Base-by-base conservation (phyloP, 2,113 vertebrate genomes). In the Pionites leucogaster region DNA sequence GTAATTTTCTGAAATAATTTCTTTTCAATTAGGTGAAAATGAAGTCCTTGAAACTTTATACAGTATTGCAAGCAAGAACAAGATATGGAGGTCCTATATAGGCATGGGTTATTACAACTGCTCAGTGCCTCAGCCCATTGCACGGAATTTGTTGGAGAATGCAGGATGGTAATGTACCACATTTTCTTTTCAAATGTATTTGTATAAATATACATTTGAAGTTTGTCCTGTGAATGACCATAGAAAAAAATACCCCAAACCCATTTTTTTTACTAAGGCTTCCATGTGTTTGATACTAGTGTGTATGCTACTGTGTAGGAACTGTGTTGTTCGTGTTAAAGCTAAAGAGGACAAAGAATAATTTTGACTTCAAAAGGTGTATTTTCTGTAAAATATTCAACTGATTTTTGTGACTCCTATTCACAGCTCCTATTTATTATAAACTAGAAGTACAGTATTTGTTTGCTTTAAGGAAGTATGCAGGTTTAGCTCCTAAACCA, bases 51-150 rank as follows among this genome's bases (percentile, higher is more conserved):
- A 98, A 76, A 97, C 97, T 20, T 97, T 99, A 3, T 97, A 98
- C 88, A 98, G 97, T 92, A 99, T 99, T 92, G 99, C 99, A 88
- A 98, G 97, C 86, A 98, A 98, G 97, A 99, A 99, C 98, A 98
- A 99, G 97, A 96, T 99, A 20, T 99, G 99, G 99, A 97, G 99
- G 44, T 99, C 99, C 8, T 99, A 99, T 47, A 99, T 99, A 50
- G 99, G 99, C 88, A 99, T 99, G 99, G 99, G 99, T 68, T 99
- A 99, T 97, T 99, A 99, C 95, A 99, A 98, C 98, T 99, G 99
- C 96, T 99, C 98, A 0, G 98, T 99, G 33, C 99, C 99, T 2
- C 99, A 98, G 22, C 97, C 99, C 78, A 99, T 99, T 72, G 96
- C 99, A 72, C 97, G 99, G 33, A 99, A 99, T 93, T 98, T 99